These are phyloP conservation scores for Cinara cedri DNA, from an alignment of 2,888 invertebrate species.

Conservation along the genomic window DNA sequence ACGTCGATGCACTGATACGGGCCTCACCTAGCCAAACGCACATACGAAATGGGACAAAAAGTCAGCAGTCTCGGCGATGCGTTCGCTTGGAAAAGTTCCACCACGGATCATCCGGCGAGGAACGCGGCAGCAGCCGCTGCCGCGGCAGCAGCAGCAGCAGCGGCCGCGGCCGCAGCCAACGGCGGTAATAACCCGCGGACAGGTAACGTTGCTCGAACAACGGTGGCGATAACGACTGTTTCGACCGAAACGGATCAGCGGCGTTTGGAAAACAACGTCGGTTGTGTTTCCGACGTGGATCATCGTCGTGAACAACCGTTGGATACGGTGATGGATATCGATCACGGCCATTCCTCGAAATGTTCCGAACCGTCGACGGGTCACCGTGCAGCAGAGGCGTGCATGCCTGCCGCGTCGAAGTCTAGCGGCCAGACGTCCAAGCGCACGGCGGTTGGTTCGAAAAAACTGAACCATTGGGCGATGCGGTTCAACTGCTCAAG, in stretches of 20 bases:
- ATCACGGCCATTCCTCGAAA: neutral
- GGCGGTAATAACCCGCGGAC: too few species aligned
- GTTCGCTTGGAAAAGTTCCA: conserved; percentile 1
- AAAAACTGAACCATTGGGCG: conserved; percentile 62
- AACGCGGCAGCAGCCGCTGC: neutral
- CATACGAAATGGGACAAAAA: conserved; percentile 55
- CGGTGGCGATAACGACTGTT: too few species aligned
- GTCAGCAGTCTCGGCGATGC: conserved; percentile 28
- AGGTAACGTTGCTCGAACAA: neutral
- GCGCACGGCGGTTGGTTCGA: conserved; percentile 58
- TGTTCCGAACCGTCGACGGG: neutral
- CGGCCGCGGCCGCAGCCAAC: neutral
- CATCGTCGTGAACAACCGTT: neutral
- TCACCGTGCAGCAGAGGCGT: neutral
- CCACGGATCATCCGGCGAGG: too few species aligned
- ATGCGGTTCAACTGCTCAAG: conserved; percentile 61
- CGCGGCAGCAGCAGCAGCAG: neutral
- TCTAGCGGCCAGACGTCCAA: conserved; percentile 5
- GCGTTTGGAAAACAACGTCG: neutral
- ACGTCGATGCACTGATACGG: neutral
- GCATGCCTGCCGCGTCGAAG: neutral
- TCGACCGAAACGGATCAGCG: neutral
- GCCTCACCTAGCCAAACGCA: too few species aligned
- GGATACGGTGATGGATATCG: neutral
- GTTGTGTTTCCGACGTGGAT: neutral